Conservation (phyloP, 1,140 invertebrate genomes). For the Papilio polytes region DNA sequence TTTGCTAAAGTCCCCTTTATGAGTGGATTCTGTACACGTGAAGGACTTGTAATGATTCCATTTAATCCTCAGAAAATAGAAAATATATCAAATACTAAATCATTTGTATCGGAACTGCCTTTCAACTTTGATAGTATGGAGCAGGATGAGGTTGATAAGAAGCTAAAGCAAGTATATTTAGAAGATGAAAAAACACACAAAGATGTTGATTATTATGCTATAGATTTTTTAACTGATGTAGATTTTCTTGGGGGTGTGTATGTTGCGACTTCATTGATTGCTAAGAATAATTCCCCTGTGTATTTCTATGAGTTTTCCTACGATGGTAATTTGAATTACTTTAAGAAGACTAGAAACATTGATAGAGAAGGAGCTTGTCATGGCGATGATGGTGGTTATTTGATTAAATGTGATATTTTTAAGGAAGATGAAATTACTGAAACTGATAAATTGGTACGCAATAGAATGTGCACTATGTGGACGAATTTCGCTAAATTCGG, state of each 20-base stretch:
- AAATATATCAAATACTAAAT: conserved; percentile 61
- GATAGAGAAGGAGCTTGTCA: conserved; percentile 69
- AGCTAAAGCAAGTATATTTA: conserved; percentile 69
- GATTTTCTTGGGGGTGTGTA: conserved; percentile 74
- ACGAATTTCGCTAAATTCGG: conserved; percentile 83
- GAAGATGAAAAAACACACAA: conserved; percentile 56
- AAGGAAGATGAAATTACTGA: conserved; percentile 52
- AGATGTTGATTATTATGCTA: conserved; percentile 66
- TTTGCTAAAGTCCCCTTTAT: conserved; percentile 77
- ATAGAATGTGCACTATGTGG: conserved; percentile 80
- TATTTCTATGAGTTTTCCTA: conserved; percentile 80
- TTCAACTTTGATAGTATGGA: conserved; percentile 60
- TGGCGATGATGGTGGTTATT: conserved; percentile 74
- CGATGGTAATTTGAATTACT: conserved; percentile 74
- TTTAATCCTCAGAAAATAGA: conserved; percentile 49
- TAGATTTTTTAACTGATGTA: conserved; percentile 76
- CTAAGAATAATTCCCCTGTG: conserved; percentile 64
- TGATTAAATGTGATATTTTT: conserved; percentile 60
- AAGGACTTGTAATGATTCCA: conserved; percentile 68
- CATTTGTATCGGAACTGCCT: conserved; percentile 64
- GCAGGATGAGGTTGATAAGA: conserved; percentile 58
- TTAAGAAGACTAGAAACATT: conserved; percentile 65
- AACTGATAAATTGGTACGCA: conserved; percentile 61
- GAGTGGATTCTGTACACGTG: conserved; percentile 69
- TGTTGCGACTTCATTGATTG: conserved; percentile 62